phyloP scores from a whole-genome alignment of 1,140 invertebrate species.

The Microvelia longipes region DNA sequence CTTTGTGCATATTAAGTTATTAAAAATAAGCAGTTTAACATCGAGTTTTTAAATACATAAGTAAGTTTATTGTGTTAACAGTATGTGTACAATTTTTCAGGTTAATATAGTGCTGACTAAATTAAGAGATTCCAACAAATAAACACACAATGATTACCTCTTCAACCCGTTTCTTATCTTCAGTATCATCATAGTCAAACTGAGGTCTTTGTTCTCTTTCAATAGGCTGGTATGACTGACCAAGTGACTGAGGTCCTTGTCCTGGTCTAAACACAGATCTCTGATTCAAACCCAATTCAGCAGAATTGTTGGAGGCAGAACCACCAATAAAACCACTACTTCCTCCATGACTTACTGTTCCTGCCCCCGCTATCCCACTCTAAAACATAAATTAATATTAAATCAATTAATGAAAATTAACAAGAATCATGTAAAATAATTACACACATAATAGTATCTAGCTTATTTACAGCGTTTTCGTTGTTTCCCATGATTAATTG shows the following conservation, averaged over 20 bases:
- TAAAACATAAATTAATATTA: neutral
- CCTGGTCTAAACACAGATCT: conserved; percentile 48
- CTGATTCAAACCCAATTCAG: conserved; percentile 11
- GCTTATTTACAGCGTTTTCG: no score
- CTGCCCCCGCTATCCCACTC: neutral
- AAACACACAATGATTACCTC: conserved; percentile 35
- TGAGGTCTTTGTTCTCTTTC: conserved; percentile 38
- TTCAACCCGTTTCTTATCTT: conserved; percentile 62
- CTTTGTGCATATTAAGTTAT: no score
- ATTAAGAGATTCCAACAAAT: no score
- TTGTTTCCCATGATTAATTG: no score
- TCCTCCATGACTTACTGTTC: neutral
- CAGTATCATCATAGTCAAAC: conserved; percentile 57
- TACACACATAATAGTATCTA: no score
- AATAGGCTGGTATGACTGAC: conserved; percentile 51
- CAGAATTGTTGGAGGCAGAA: neutral
- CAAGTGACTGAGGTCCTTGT: conserved; percentile 54
- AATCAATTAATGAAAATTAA: conserved; percentile 2
- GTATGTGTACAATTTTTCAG: no score
- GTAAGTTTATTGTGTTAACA: no score
- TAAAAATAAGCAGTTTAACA: no score
- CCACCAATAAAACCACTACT: neutral
- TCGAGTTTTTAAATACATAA: no score
- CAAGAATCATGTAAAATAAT: neutral
- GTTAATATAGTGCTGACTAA: no score